These are phyloP conservation scores for Drosophila quadrilineata DNA, from an alignment of 1,140 invertebrate species.

Conservation along the genomic window DNA sequence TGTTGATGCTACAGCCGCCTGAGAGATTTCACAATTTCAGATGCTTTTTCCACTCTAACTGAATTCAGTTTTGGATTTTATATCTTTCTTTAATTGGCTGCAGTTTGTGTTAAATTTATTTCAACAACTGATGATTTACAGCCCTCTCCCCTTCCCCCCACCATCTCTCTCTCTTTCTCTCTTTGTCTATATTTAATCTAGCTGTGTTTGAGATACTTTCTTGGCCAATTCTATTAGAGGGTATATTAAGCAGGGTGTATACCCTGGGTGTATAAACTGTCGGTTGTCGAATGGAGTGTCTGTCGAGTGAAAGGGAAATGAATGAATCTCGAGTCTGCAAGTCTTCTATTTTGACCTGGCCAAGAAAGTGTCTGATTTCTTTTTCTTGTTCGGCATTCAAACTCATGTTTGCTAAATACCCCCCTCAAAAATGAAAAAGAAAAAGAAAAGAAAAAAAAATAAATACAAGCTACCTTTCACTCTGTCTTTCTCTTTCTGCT, in stretches of 20 bases:
- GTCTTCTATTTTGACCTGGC: conserved; percentile 26
- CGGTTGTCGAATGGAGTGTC: no score
- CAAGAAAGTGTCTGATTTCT: conserved; percentile 42
- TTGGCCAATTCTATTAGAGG: background rate
- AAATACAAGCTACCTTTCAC: conserved; percentile 26
- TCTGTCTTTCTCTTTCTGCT: background rate
- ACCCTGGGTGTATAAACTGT: background rate
- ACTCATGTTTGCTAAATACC: conserved; percentile 20
- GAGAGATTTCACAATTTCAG: conserved; percentile 52
- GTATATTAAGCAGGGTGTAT: background rate
- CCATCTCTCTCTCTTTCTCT: background rate
- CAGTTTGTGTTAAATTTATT: conserved; percentile 31
- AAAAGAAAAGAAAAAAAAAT: no score
- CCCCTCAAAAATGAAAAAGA: no score
- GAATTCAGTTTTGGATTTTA: conserved; percentile 19
- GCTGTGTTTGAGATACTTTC: background rate
- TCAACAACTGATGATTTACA: conserved; percentile 15
- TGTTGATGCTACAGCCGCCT: conserved; percentile 20
- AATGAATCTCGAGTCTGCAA: conserved; percentile 28
- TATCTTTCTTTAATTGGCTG: conserved; percentile 42
- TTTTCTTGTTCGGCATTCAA: conserved; percentile 23
- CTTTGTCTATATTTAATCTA: background rate
- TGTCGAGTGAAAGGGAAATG: conserved; percentile 50
- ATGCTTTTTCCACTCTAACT: conserved; percentile 40
- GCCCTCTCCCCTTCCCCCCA: background rate